phyloP scores from a whole-genome alignment of 2,888 invertebrate species.

The Orchesellides sinensis region DNA sequence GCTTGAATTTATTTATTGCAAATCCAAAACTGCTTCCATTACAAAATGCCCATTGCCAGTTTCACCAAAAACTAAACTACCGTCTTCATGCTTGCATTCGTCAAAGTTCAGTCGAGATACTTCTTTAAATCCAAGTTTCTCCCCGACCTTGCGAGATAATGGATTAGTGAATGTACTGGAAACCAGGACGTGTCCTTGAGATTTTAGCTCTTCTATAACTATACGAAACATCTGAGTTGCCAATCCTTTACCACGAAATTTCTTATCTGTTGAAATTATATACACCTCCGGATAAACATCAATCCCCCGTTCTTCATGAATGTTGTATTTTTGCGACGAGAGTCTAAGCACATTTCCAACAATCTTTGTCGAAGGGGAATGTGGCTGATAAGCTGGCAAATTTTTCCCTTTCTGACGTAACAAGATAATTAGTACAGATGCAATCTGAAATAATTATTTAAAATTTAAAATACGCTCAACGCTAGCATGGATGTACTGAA shows the following conservation, averaged over 20 bases:
- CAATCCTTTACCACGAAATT: slow-evolving; percentile 49
- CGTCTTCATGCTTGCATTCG: slow-evolving; percentile 43
- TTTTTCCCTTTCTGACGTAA: slow-evolving; percentile 27
- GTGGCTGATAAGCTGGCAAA: slow-evolving; percentile 9
- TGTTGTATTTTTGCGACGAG: slow-evolving; percentile 9
- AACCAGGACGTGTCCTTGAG: slow-evolving; percentile 23
- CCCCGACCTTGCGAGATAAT: slow-evolving; percentile 47
- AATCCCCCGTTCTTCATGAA: slow-evolving; percentile 21
- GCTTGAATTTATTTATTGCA: too few relatives aligned
- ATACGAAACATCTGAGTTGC: slow-evolving; percentile 52
- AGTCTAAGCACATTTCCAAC: neutral
- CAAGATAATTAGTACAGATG: slow-evolving; percentile 44
- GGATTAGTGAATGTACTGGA: slow-evolving; percentile 59
- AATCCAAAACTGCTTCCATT: slow-evolving; percentile 41
- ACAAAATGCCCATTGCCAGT: slow-evolving; percentile 37
- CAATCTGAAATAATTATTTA: slow-evolving; percentile 24
- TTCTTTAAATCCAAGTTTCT: slow-evolving; percentile 52
- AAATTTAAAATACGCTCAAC: too few relatives aligned
- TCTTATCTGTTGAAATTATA: slow-evolving; percentile 32
- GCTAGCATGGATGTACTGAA: neutral
- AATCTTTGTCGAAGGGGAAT: neutral
- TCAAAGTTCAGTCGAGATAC: slow-evolving; percentile 22
- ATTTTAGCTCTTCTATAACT: slow-evolving; percentile 22
- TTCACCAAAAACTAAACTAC: slow-evolving; percentile 38
- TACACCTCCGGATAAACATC: slow-evolving; percentile 39